Conservation (phyloP, 2,113 vertebrate genomes). For the Hippocampus mohnikei region DNA sequence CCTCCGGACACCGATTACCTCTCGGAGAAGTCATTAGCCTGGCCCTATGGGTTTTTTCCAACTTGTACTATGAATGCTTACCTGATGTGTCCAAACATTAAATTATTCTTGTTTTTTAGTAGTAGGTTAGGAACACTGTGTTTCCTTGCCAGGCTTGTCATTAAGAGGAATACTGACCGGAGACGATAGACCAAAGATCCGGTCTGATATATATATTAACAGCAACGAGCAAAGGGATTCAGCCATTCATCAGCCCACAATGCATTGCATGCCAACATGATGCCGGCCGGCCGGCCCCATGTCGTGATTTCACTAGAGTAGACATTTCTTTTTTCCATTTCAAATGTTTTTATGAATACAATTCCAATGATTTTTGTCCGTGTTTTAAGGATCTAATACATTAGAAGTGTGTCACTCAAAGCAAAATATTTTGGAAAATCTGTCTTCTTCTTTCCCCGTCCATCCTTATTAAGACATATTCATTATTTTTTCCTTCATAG, state of each 20-base stretch:
- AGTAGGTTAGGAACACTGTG: neutral
- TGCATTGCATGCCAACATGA: neutral
- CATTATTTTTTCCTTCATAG: conserved; percentile 43
- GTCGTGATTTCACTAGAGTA: neutral
- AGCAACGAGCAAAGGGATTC: neutral
- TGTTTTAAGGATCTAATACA: neutral
- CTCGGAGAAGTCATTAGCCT: neutral
- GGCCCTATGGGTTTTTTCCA: neutral
- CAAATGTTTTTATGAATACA: conserved; percentile 2
- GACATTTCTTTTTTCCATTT: neutral
- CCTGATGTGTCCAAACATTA: neutral
- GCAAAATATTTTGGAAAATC: conserved; percentile 52
- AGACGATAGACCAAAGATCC: neutral
- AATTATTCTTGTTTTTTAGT: neutral
- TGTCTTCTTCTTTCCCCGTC: neutral
- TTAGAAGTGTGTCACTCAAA: conserved; percentile 60
- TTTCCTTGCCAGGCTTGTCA: neutral
- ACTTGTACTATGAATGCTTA: neutral
- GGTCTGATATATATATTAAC: neutral
- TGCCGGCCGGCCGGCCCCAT: neutral
- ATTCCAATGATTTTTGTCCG: neutral
- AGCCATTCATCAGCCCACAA: neutral
- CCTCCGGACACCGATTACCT: too few relatives aligned
- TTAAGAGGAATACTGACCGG: neutral
- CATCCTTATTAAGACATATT: neutral